Evolutionary conservation across 2,113 vertebrate species (phyloP), one percentile per base, ranked within the genome.

Genomic region (Talpa occidentalis): DNA sequence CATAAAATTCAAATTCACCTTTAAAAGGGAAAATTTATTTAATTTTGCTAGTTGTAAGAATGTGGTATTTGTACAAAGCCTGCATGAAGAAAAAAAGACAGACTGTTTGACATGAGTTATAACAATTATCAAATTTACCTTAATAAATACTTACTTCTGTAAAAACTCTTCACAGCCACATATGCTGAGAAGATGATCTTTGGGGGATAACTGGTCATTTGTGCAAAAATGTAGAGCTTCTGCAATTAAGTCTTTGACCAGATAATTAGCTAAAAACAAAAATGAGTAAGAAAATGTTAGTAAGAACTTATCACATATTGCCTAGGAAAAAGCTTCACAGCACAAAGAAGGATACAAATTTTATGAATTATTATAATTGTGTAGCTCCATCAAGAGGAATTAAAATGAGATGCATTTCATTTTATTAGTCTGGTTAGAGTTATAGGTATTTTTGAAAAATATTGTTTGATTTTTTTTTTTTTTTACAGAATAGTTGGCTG

Each of bases 221-320:
- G 74, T 93, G 88, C 32, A 85, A 93, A 81, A 88, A 28, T 0
- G 87, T 30, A 98, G 96, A 88, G 98, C 97, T 91, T 98, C 95
- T 81, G 64, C 95, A 95, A 98, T 98, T 95, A 98, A 97, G 92
- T 98, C 97, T 70, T 69, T 95, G 95, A 97, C 97, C 93, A 96
- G 97, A 95, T 90, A 98, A 90, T 97, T 97, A 96, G 97, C 98
- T 98, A 96, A 92, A 98, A 98, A 97, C 80, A 97, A 97, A 97
- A 80, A 92, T 84, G 94, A 97, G 91, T 91, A 84, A 88, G 90
- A 95, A 91, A 92, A 92, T 95, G 96, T 97, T 90, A 97, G 82
- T 78, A 96, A 76, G 11, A 96, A 73, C 28, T 92, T 96, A 64
- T 81, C 47, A 94, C 47, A 64, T 91, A 70, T 19, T 69, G 24